Base-by-base conservation (phyloP, 2,888 invertebrate species). In the Nomada fabriciana region DNA sequence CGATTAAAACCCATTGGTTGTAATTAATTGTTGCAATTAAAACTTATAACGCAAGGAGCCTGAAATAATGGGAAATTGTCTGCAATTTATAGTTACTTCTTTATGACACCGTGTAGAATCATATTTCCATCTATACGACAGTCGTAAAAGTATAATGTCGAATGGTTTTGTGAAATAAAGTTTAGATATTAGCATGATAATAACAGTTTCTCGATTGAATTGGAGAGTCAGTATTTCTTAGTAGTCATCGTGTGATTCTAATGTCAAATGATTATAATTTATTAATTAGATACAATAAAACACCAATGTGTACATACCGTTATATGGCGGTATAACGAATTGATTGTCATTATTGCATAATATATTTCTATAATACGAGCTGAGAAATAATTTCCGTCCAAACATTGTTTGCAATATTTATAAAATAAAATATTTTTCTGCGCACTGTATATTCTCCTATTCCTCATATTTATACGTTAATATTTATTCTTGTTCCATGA, bases 381-480 rank as follows among this genome's bases (percentile, higher is more conserved):
- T 13, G 23, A 18, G 52, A 50, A 61, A 60, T 20, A 52, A 60
- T 69, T 60, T 59, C 25, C 42, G 53, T 71, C 71, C 29, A 55
- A 53, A 29, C 18, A 18, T 50, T 57, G 23, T 74, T 67, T 74
- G 67, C 67, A 42, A 74, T 50, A 15, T 59, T 63, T 60, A 55
- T 23, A 23, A 63, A 57, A 76, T 71, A 63, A 76, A 75, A 61
- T 70, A 71, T 76, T 76, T 63, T 75, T 61, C 43, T 47, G 76
- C 61, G 50, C 71, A 61, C 76, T 43, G n/a, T 61, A 42, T 25
- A 61, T 67, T 65, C 47, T 73, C 20, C 15, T 50, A 20, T 50
- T 47, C 18, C 7, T 50, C 13, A 23, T 42, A 36, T 36, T 13
- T 59, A 36, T 23, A 36, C 42, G 57, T 23, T 11, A 15, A 25